Base-by-base conservation (phyloP, 2,797 vertebrate genomes). In the Miichthys miiuy region DNA sequence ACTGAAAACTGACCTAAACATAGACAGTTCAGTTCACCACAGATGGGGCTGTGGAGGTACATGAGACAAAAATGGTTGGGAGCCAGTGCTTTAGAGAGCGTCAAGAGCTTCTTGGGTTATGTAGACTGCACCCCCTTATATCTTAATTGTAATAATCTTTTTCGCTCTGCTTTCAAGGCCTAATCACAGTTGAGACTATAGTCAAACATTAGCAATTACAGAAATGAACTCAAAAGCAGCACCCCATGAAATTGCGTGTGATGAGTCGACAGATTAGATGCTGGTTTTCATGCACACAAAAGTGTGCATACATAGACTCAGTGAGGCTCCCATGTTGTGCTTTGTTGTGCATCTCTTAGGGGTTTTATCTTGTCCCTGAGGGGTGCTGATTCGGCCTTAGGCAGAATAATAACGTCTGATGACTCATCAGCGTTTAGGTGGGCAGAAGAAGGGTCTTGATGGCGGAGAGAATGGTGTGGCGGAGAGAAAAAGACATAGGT, bases 351-450 rank as follows among this genome's bases (percentile, higher is more conserved):
- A 1, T 13, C 50, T 61, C 38, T 41, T 6, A 63, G 44, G 16
- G 46, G 34, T 58, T n/a, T 57, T 64, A 57, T 57, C 41, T 46
- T 3, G 34, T 27, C 21, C 68, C 27, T 7, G 21, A 62, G 23
- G n/a, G 52, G 47, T 34, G 23, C 41, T 23, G 42, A 58, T 66
- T 65, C 5, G 14, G 21, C 55, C 11, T 54, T 16, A 13, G 14
- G 23, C 56, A 13, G 51, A 70, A 42, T 47, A 64, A 55, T 27
- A 44, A 27, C 10, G 4, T 25, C 21, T 57, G 50, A 55, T 75
- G 76, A 82, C 47, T 87, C 73, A 77, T 68, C 65, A 38, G 20
- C 4, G 1, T 20, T 44, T 16, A 60, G 44, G 48, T 1, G 10
- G 48, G 16, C 4, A 68, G 23, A n/a, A 30, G 46, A n/a, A 64